Conservation (phyloP, 2,888 invertebrate genomes). For the Leptopterna dolabrata region DNA sequence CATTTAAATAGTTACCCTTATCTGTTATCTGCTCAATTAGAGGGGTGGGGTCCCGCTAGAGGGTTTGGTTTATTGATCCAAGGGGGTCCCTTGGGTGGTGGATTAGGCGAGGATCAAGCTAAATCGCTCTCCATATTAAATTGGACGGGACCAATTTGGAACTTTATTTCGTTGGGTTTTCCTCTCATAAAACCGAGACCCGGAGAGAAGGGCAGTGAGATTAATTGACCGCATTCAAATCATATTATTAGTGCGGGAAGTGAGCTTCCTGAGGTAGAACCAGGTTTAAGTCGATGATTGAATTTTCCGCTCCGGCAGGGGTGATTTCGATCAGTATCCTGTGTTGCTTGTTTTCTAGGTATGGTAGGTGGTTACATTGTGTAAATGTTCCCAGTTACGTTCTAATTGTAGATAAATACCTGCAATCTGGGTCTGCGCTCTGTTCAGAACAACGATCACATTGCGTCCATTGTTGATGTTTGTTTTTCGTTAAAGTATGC, state of each 20-base stretch:
- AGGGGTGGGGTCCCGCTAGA: background rate
- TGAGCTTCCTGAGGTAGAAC: background rate
- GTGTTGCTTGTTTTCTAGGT: too few relatives aligned
- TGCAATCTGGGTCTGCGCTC: too few relatives aligned
- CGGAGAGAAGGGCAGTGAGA: background rate
- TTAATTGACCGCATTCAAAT: background rate
- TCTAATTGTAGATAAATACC: too few relatives aligned
- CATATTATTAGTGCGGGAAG: background rate
- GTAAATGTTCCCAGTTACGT: too few relatives aligned
- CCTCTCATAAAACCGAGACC: background rate
- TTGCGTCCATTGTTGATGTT: too few relatives aligned
- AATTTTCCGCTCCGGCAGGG: too few relatives aligned
- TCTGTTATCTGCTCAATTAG: conserved; percentile 41
- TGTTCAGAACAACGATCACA: too few relatives aligned
- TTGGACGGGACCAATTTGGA: conserved; percentile 13
- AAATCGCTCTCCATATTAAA: conserved; percentile 27
- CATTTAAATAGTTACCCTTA: conserved; percentile 42
- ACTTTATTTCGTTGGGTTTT: background rate
- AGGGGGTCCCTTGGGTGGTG: background rate
- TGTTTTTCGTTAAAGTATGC: too few relatives aligned
- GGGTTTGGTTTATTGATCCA: conserved; percentile 34
- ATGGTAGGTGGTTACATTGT: too few relatives aligned
- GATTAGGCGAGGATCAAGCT: background rate
- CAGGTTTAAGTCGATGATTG: too few relatives aligned
- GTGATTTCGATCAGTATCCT: too few relatives aligned